Percentiles rank a stretch among this genome's conserved stretches.
These are phyloP conservation scores for Corydoras sp. DNA, from an alignment of 2,113 vertebrate genomes.

Conservation along the genomic window DNA sequence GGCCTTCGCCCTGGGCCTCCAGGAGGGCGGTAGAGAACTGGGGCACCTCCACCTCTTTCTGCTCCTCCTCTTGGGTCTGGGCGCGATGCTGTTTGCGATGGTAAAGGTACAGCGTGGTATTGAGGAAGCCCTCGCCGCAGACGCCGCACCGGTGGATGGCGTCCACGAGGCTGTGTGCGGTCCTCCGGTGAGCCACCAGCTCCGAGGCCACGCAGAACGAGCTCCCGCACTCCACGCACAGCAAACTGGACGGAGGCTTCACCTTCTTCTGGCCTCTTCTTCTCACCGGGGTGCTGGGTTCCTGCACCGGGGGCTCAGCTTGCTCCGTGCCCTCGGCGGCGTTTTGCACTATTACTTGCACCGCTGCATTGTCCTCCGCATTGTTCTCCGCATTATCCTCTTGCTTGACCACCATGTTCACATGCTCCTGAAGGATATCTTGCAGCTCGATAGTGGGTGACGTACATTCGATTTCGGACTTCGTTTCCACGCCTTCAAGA, in stretches of 20 bases:
- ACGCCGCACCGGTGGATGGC: conserved; percentile 78
- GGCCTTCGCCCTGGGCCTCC: conserved; percentile 30
- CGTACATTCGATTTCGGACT: neutral
- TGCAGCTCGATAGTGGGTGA: neutral
- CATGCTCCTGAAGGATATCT: neutral
- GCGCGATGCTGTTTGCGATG: conserved; percentile 79
- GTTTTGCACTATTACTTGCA: neutral
- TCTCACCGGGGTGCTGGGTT: conserved; percentile 32
- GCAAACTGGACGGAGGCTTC: conserved; percentile 65
- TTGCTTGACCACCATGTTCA: neutral
- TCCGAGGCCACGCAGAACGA: conserved; percentile 79
- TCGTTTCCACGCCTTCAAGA: neutral
- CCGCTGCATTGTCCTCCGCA: neutral
- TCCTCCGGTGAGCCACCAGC: conserved; percentile 77
- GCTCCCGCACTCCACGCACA: conserved; percentile 83
- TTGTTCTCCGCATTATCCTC: neutral
- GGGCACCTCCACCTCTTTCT: conserved; percentile 4
- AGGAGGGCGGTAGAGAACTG: conserved; percentile 33
- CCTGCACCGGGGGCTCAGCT: neutral
- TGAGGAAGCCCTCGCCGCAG: conserved; percentile 84
- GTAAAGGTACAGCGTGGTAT: conserved; percentile 89
- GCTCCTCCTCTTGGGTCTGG: conserved; percentile 32
- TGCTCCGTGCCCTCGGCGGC: neutral
- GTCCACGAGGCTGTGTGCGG: conserved; percentile 71
- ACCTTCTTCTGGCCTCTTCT: conserved; percentile 58